Base-by-base conservation (phyloP, 2,113 vertebrate genomes). In the Perca flavescens region DNA sequence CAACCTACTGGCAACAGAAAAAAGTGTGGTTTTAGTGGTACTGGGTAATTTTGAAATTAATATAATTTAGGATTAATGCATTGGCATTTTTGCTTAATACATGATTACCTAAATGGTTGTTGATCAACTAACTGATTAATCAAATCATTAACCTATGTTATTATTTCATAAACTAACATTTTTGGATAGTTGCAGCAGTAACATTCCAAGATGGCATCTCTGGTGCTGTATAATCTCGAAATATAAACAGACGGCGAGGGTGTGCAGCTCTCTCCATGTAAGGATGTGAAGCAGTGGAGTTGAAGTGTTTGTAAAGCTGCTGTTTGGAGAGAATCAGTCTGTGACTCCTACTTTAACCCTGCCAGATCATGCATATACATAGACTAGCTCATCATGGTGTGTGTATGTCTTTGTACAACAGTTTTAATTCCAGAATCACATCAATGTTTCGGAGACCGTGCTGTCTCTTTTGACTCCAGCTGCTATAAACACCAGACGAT, bases 191-290 rank as follows among this genome's bases (percentile, higher is more conserved):
- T 56, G 17, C 52, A 54, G 53, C 50, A 52, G 64, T 52, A 56
- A n/a, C 47, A 90, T 92, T 88, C 87, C 86, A 52, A 0, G 72
- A 4, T 77, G 85, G 75, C 74, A 83, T 82, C 13, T 65, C 61
- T 70, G 22, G 34, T 28, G 80, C 58, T 84, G 56, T 63, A 69
- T 62, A 47, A 49, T 46, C 25, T 1, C 73, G 43, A 72, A 60
- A 68, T 28, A 61, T 93, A 92, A 91, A 92, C 92, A 84, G 50
- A 52, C 60, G 0, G 25, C 5, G 81, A 75, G 66, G 31, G 77
- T 46, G 28, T 8, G 65, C 74, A 58, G 63, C 64, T 71, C 58
- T 90, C 36, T 90, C 93, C 93, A 92, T 92, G 87, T 94, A 94
- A 70, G 93, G 93, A 28, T 82, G 54, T 85, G 77, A 7, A 80